Conservation (phyloP, 2,888 invertebrate genomes). For the Ennomos erosarius region DNA sequence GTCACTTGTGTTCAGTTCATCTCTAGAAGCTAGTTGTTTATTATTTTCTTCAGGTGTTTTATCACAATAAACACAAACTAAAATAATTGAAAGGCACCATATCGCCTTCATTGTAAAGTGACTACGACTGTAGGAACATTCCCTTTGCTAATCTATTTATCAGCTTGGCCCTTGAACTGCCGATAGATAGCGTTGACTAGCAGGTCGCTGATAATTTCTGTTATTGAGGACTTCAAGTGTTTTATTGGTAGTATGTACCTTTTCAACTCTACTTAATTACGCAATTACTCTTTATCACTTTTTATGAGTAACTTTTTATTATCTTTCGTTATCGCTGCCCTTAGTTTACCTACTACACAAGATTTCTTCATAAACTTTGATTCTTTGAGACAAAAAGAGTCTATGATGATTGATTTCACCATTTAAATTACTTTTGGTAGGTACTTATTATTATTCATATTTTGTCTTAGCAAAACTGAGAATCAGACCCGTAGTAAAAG, state of each 20-base stretch:
- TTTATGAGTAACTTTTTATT: too few relatives aligned
- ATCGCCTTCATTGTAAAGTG: constrained; percentile 16
- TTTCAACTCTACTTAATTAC: too few relatives aligned
- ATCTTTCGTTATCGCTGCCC: too few relatives aligned
- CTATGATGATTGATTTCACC: too few relatives aligned
- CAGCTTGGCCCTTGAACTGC: constrained; percentile 22
- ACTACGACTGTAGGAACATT: background rate
- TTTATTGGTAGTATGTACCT: background rate
- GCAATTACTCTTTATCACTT: too few relatives aligned
- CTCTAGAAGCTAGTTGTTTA: background rate
- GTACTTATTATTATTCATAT: too few relatives aligned
- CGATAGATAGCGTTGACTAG: constrained; percentile 13
- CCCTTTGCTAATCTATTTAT: constrained; percentile 20
- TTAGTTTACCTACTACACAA: too few relatives aligned
- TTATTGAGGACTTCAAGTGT: constrained; percentile 11
- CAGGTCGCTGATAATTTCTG: constrained; percentile 10
- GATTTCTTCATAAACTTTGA: too few relatives aligned
- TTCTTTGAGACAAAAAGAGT: too few relatives aligned
- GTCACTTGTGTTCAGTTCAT: background rate
- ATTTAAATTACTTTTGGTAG: too few relatives aligned
- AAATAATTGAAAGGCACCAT: constrained; percentile 7
- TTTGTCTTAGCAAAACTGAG: too few relatives aligned
- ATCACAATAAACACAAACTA: constrained; percentile 20
- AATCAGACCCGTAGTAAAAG: too few relatives aligned
- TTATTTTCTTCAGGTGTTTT: constrained; percentile 3